A percentile compares a stretch with the other conserved stretches of the same genome.
phyloP scores from a whole-genome alignment of 1,140 invertebrate species.

The Musca vetustissima region DNA sequence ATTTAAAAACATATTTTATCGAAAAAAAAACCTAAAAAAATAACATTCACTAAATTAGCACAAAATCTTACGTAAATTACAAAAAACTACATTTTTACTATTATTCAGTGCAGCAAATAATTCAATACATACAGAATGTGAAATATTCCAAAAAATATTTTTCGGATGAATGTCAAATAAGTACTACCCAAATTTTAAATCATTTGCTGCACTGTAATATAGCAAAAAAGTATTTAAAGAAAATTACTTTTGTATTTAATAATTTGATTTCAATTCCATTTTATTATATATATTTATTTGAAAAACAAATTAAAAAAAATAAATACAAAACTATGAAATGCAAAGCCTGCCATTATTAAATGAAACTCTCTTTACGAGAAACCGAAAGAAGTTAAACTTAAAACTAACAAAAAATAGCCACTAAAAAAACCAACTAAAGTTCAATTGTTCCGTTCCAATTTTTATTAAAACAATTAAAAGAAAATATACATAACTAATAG shows the following conservation, averaged over 20 bases:
- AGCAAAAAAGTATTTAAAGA: conserved; percentile 7
- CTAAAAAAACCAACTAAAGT: conserved; percentile 46
- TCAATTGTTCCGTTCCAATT: conserved; percentile 54
- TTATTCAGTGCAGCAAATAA: too few species aligned
- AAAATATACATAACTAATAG: conserved; percentile 14
- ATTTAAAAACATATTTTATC: conserved; percentile 26
- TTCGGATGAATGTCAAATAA: too few species aligned
- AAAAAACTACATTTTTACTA: too few species aligned
- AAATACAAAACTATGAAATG: conserved; percentile 54
- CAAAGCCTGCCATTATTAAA: conserved; percentile 49
- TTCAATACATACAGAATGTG: too few species aligned
- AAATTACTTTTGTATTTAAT: conserved; percentile 28
- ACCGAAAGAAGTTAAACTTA: conserved; percentile 45
- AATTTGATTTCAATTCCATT: conserved; percentile 28
- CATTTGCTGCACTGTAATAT: not conserved
- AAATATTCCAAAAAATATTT: too few species aligned
- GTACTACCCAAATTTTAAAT: conserved; percentile 10
- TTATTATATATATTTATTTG: conserved; percentile 13
- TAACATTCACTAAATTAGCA: conserved; percentile 31
- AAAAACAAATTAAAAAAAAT: conserved; percentile 28
- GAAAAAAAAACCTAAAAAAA: conserved; percentile 22
- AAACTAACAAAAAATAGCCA: conserved; percentile 47
- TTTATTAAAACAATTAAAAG: not conserved
- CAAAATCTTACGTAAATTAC: conserved; percentile 23
- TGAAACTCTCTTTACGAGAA: conserved; percentile 24